Evolutionary conservation across 2,888 invertebrate species (phyloP), one percentile per base, ranked within the genome.

Genomic region (Drosophila niveifrons): DNA sequence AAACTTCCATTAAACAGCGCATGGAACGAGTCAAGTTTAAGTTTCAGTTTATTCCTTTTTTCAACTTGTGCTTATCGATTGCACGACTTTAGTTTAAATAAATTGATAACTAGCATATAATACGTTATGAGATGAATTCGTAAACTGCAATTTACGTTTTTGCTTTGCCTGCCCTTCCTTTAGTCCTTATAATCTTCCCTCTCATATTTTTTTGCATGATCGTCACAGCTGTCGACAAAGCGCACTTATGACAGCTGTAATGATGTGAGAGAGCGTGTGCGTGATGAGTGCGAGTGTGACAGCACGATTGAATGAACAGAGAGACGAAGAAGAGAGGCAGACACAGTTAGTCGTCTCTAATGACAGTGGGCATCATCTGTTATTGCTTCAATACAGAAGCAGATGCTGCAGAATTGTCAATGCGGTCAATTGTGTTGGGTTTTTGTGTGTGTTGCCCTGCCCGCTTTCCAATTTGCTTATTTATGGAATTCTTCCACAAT

Each of bases 11-110:
- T 31, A 18, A 44, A 55, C 23, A 55, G 18, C 65, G 50, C 34
- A 48, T 47, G 59, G 44, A 75, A 55, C 55, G 71, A 56, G 46
- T 52, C 71, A 52, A 46, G 39, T 72, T 75, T 75, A 44, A 61
- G 53, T 72, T 73, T 58, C 28, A 23, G 39, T 55, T 57, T 48
- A 53, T 41, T 52, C 2, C 34, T 73, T 53, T 36, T 36, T 41
- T 13, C n/a, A n/a, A 41, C 39, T 41, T 41, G 6, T 15, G 39
- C 39, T 41, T 41, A 41, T 41, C 39, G 15, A 41, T 41, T 41
- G 8, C 15, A 41, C 13, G 39, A 41, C 15, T 41, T 8, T 6
- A 7, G 39, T 15, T 41, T 15, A 41, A 15, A 7, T 15, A 13
- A 13, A 41, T 15, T 41, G 39, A 13, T 15, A 15, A 23, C 23